Conservation (phyloP, 2,113 vertebrate species). For the Gavialis gangeticus region DNA sequence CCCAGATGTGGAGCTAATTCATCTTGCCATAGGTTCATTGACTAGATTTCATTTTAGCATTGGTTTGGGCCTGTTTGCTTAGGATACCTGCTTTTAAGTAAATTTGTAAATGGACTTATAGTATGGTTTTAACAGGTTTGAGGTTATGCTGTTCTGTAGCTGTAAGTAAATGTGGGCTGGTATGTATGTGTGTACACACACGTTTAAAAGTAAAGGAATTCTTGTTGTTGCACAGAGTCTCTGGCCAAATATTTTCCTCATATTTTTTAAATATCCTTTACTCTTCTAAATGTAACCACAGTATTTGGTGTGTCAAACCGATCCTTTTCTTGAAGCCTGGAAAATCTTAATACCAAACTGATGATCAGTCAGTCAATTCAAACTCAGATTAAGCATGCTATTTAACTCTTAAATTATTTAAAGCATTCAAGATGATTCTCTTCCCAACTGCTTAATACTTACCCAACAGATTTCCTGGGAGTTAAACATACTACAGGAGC, state of each 20-base stretch:
- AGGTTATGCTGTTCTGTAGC: neutral
- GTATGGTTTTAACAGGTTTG: neutral
- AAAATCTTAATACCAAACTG: neutral
- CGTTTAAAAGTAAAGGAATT: neutral
- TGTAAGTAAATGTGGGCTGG: neutral
- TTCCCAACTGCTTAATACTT: neutral
- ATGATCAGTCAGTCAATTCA: neutral
- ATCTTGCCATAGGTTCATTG: neutral
- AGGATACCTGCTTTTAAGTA: neutral
- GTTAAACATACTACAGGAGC: neutral
- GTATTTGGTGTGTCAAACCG: neutral
- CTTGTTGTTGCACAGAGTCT: neutral
- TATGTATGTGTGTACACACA: neutral
- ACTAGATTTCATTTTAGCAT: neutral
- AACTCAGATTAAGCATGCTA: neutral
- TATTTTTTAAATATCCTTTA: neutral
- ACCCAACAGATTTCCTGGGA: neutral
- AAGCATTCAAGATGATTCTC: neutral
- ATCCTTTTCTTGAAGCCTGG: neutral
- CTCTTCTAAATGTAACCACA: neutral
- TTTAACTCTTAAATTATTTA: conserved; percentile 20
- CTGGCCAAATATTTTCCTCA: neutral
- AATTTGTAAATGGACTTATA: neutral
- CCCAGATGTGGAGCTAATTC: neutral
- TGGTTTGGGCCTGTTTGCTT: neutral